phyloP scores from a whole-genome alignment of 2,113 vertebrate genomes.

The Lipotes vexillifer region DNA sequence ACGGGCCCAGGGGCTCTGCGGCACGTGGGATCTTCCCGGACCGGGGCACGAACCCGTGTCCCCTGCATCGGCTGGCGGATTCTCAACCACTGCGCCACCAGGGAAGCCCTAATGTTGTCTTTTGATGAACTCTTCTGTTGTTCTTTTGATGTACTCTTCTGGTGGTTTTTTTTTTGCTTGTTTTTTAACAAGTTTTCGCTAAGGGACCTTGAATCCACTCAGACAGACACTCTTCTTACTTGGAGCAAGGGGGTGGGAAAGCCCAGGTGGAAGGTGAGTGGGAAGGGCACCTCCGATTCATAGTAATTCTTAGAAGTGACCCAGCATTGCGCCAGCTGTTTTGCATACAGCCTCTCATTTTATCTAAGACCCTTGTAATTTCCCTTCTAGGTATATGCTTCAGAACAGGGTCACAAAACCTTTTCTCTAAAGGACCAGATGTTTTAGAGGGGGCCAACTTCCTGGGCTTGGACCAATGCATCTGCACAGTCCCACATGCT shows the following conservation, averaged over 20 bases:
- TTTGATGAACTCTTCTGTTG: not conserved
- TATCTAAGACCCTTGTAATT: not conserved
- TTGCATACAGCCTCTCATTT: not conserved
- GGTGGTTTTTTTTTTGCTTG: not conserved
- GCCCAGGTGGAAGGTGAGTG: not conserved
- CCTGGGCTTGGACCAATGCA: too few species aligned
- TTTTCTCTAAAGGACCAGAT: not conserved
- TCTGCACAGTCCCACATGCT: not conserved
- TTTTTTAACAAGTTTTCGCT: not conserved
- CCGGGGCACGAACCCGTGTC: too few species aligned
- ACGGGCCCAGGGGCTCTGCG: rapidly evolving
- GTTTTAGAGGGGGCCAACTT: not conserved
- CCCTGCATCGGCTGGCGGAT: too few species aligned
- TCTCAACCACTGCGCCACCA: too few species aligned
- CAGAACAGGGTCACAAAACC: not conserved
- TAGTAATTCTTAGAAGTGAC: not conserved
- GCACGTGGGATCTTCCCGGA: too few species aligned
- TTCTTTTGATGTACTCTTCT: not conserved
- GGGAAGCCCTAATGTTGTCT: not conserved
- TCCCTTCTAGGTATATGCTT: not conserved
- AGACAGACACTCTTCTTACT: not conserved
- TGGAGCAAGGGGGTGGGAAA: not conserved
- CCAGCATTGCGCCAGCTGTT: not conserved
- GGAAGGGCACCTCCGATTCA: not conserved
- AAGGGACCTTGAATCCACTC: not conserved